These are phyloP conservation scores for Laterallus jamaicensis DNA, from an alignment of 2,113 vertebrate genomes.

Conservation along the genomic window DNA sequence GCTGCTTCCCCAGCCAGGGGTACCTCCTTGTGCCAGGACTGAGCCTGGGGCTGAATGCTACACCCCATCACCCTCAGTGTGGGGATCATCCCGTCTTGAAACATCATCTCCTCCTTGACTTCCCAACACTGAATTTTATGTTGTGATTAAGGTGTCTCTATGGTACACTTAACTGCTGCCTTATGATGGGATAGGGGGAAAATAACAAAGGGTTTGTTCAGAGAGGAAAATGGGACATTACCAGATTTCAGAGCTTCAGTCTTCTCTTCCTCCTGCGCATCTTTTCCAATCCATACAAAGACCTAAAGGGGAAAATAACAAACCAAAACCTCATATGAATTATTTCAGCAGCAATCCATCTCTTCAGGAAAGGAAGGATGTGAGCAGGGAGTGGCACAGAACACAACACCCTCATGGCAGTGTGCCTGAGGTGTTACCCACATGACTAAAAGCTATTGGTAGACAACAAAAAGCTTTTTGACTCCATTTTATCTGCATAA, in stretches of 20 bases:
- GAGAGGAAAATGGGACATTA: conserved; percentile 59
- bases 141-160: not conserved
- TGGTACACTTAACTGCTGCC: not conserved
- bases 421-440: not conserved
- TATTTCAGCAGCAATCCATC: not conserved
- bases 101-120: not conserved
- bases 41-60: fast-evolving
- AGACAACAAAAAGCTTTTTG: not conserved
- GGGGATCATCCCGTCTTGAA: not conserved
- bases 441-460: not conserved
- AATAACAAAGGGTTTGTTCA: not conserved
- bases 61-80: not conserved
- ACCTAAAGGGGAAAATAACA: conserved; percentile 76
- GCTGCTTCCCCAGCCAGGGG: not conserved
- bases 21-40: too few species aligned
- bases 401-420: fast-evolving
- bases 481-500: not conserved
- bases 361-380: not conserved
- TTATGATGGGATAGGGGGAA: not conserved
- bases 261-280: conserved; percentile 95
- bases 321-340: not conserved
- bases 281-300: conserved; percentile 96
- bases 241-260: conserved; percentile 89
- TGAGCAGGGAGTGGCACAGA: not conserved
- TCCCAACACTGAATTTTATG: not conserved